Conservation (phyloP, 2,113 vertebrate species). For the Grus americana region DNA sequence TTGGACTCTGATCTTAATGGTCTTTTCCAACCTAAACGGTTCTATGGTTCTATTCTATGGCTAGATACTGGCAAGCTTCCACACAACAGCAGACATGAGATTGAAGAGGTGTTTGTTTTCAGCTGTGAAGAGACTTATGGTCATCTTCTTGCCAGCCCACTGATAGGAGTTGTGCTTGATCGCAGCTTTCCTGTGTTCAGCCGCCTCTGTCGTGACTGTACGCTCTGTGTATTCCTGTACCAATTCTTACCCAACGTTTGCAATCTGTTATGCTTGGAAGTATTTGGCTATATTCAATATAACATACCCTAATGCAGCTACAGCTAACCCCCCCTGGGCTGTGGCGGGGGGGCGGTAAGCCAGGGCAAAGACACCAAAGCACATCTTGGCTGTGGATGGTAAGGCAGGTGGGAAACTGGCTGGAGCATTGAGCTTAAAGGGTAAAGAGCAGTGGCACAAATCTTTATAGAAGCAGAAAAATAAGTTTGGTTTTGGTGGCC, state of each 20-base stretch:
- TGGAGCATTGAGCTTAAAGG: background rate
- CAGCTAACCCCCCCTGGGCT: too few species aligned
- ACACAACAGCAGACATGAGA: background rate
- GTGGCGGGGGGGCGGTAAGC: background rate
- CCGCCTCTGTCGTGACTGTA: background rate
- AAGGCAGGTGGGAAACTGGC: background rate
- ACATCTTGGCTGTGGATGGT: background rate
- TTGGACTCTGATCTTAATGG: too few species aligned
- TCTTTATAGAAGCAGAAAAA: background rate
- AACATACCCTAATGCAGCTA: rapidly evolving
- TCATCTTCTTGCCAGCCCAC: background rate
- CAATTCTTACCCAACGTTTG: background rate
- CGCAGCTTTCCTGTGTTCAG: rapidly evolving
- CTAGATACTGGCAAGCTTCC: too few species aligned
- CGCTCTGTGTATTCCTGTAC: background rate
- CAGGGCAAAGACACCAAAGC: background rate
- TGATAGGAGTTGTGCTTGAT: background rate
- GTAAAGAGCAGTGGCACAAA: background rate
- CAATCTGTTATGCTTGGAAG: background rate
- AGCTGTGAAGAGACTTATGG: background rate
- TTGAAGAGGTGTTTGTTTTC: background rate
- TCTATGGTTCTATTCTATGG: too few species aligned
- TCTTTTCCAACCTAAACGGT: too few species aligned
- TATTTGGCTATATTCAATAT: background rate
- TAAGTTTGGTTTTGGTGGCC: background rate